phyloP scores from a whole-genome alignment of 1,140 invertebrate genomes.

The Drosophila repletoides region DNA sequence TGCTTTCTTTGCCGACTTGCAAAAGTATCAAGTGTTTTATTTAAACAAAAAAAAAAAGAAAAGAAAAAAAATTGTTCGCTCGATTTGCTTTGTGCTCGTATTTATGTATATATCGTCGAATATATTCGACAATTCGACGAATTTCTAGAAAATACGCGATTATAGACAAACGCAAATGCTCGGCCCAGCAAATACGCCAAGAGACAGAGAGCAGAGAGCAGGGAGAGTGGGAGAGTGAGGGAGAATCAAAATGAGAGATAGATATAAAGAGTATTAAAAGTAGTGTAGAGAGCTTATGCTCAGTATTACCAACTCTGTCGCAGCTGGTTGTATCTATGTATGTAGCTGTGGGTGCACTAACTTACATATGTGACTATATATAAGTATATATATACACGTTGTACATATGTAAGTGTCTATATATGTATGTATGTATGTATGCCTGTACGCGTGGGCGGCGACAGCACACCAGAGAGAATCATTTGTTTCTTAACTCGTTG shows the following conservation, averaged over 20 bases:
- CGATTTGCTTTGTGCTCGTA: conserved; percentile 29
- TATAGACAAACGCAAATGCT: conserved; percentile 45
- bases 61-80: conserved; percentile 15
- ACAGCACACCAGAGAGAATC: conserved; percentile 23
- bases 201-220: neutral
- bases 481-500: conserved; percentile 53
- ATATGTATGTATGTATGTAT: conserved; percentile 27
- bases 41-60: conserved; percentile 14
- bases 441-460: conserved; percentile 52
- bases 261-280: no score
- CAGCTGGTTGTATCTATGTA: neutral
- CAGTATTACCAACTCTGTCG: conserved; percentile 16
- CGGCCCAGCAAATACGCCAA: neutral
- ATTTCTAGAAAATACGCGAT: conserved; percentile 65
- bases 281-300: conserved; percentile 4
- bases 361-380: conserved; percentile 11
- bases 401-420: conserved; percentile 11
- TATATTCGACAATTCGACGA: conserved; percentile 64
- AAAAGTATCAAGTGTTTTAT: conserved; percentile 55
- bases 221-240: conserved; percentile 1
- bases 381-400: conserved; percentile 34
- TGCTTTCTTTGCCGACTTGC: conserved; percentile 26
- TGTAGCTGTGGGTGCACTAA: conserved; percentile 25
- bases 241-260: conserved; percentile 1
- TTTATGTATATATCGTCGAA: no score